A percentile compares a stretch with the other conserved stretches of the same genome.
These are phyloP conservation scores for Cephonodes hylas DNA, from an alignment of 2,888 invertebrate genomes.

Conservation along the genomic window DNA sequence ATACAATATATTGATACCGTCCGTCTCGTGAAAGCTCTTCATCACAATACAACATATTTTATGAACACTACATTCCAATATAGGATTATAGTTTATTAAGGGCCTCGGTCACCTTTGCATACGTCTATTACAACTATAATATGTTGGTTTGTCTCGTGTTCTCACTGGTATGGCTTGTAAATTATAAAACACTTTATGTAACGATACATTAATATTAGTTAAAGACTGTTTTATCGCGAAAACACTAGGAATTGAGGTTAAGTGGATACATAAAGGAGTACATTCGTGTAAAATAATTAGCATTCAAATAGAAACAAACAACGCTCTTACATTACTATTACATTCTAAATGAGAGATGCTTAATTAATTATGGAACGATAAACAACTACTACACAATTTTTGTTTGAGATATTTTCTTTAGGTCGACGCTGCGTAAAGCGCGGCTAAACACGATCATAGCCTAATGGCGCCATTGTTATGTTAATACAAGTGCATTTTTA, in stretches of 20 bases:
- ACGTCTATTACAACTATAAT: too few relatives aligned
- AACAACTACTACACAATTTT: not conserved
- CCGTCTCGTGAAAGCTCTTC: not conserved
- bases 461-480: conserved; percentile 68
- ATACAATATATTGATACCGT: not conserved
- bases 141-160: too few relatives aligned
- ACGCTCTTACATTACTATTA: not conserved
- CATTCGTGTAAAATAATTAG: not conserved
- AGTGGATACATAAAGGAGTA: too few relatives aligned
- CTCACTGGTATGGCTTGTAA: too few relatives aligned
- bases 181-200: too few relatives aligned
- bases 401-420: not conserved
- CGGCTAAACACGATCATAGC: conserved; percentile 18
- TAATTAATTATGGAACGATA: not conserved
- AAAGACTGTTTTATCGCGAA: too few relatives aligned
- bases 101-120: too few relatives aligned
- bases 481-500: conserved; percentile 68
- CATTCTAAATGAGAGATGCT: not conserved
- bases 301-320: not conserved
- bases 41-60: not conserved
- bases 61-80: not conserved
- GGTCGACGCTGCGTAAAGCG: not conserved
- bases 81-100: too few relatives aligned
- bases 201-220: too few relatives aligned
- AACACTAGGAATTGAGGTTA: too few relatives aligned